Evolutionary conservation across 1,140 invertebrate species (phyloP).

Genomic region (Tetragnatha versicolor): DNA sequence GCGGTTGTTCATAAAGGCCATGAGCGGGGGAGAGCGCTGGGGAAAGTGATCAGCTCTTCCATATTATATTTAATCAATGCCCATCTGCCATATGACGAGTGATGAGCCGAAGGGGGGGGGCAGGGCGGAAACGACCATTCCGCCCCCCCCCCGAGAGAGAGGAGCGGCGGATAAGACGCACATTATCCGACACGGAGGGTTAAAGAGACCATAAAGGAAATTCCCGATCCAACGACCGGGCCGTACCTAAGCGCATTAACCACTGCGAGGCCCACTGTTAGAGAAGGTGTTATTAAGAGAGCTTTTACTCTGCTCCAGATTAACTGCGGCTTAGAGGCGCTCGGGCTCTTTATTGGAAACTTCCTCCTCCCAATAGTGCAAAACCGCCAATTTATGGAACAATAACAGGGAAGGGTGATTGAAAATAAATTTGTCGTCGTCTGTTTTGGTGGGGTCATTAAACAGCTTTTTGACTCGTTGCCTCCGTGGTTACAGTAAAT

Average conservation of each 20-base stretch:
- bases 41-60: slow-evolving; percentile 36
- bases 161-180: slow-evolving; percentile 24
- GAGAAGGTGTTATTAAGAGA: slow-evolving; percentile 20
- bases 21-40: background rate
- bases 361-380: slow-evolving; percentile 5
- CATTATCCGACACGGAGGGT: slow-evolving; percentile 39
- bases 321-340: background rate
- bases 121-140: background rate
- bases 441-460: too few relatives aligned
- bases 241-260: slow-evolving; percentile 24
- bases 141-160: background rate
- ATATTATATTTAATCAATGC: slow-evolving; percentile 54
- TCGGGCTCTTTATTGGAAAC: slow-evolving; percentile 2
- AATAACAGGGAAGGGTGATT: too few relatives aligned
- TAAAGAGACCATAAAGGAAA: slow-evolving; percentile 47
- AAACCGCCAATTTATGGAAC: background rate
- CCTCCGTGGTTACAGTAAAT: too few relatives aligned
- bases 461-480: too few relatives aligned
- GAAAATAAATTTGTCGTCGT: too few relatives aligned
- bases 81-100: slow-evolving; percentile 49
- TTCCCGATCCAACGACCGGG: slow-evolving; percentile 12
- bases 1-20: slow-evolving; percentile 38
- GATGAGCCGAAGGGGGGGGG: background rate
- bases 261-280: background rate
- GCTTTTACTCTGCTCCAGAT: slow-evolving; percentile 18